A percentile compares a stretch with the other conserved stretches of the same genome.
Conservation (phyloP, 2,888 invertebrate species). For the Perithous albicinctus region DNA sequence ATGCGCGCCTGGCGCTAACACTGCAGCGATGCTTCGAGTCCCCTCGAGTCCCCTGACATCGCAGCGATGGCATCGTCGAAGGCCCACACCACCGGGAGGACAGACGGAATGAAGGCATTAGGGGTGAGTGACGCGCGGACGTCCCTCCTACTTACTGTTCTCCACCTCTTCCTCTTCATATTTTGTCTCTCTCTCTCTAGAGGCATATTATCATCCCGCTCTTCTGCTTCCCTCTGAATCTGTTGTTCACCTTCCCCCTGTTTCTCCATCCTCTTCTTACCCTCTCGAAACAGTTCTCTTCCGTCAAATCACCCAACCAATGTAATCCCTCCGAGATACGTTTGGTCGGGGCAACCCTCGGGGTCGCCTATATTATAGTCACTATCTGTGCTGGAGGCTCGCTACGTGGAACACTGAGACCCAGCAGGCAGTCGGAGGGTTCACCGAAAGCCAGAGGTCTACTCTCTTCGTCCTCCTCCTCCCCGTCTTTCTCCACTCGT, state of each 20-base stretch:
- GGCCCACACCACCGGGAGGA: slow-evolving; percentile 62
- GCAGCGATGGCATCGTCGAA: slow-evolving; percentile 53
- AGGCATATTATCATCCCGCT: slow-evolving; percentile 55
- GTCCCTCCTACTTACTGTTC: slow-evolving; percentile 75
- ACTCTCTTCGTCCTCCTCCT: slow-evolving; percentile 54
- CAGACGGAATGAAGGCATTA: slow-evolving; percentile 81
- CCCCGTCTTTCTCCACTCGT: slow-evolving; percentile 62
- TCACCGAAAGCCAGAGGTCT: slow-evolving; percentile 53
- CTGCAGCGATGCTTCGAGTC: slow-evolving; percentile 23
- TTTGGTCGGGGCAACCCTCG: slow-evolving; percentile 69
- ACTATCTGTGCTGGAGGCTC: slow-evolving; percentile 42
- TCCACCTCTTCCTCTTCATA: slow-evolving; percentile 64
- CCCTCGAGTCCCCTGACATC: slow-evolving; percentile 38
- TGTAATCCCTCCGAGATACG: slow-evolving; percentile 75
- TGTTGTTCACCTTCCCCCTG: slow-evolving; percentile 42
- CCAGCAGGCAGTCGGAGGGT: slow-evolving; percentile 51
- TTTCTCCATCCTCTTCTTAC: slow-evolving; percentile 33
- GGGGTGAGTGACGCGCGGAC: slow-evolving; percentile 82
- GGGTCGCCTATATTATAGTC: slow-evolving; percentile 53
- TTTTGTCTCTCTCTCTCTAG: slow-evolving; percentile 68
- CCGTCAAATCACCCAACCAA: slow-evolving; percentile 75
- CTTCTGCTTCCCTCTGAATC: slow-evolving; percentile 47
- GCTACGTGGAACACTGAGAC: slow-evolving; percentile 56
- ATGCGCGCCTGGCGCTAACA: slow-evolving; percentile 63
- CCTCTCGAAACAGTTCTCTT: slow-evolving; percentile 69